Evolutionary conservation across 2,888 invertebrate species (phyloP), one percentile per base, ranked within the genome.

Genomic region (Actias luna): DNA sequence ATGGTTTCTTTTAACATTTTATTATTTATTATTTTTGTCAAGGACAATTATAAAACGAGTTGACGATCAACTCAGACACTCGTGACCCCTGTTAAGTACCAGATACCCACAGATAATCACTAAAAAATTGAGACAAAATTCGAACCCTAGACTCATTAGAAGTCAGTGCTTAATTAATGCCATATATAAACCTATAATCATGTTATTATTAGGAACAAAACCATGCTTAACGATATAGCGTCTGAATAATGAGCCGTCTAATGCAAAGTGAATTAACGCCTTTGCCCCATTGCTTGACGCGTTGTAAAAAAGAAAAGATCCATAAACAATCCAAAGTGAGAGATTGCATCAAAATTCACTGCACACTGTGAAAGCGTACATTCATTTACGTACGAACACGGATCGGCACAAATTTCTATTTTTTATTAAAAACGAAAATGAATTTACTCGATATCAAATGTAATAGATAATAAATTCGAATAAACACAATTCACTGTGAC

Each of bases 321-420:
- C 61, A 65, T 65, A 71, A 65, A 69, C 65, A 69, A 72, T 69
- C 46, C 46, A 50, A 50, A 50, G 46, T 50, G 46, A 50, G 46
- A 50, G 46, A 50, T 50, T 50, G 46, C 25, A 50, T 50, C 46
- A 50, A 50, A 50, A 50, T 50, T 67, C 71, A 65, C 18, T 67
- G 67, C 65, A 64, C 63, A 62, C 61, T 65, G 72, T 65, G 69
- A 71, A 69, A 72, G 71, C 69, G 67, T 29, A 50, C 46, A 12
- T 50, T 50, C 25, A 22, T 50, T 22, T 50, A 60, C 62, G 60
- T 36, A 52, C 65, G 60, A 57, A 64, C 63, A 67, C 22, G 16
- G 25, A 50, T 22, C 22, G 46, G 10, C 46, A 50, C 46, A 10
- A 50, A 50, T 25, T 50, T 12, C 14, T 25, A 25, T 22, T 50